phyloP scores from a whole-genome alignment of 2,888 invertebrate species.

The Rutpela maculata region DNA sequence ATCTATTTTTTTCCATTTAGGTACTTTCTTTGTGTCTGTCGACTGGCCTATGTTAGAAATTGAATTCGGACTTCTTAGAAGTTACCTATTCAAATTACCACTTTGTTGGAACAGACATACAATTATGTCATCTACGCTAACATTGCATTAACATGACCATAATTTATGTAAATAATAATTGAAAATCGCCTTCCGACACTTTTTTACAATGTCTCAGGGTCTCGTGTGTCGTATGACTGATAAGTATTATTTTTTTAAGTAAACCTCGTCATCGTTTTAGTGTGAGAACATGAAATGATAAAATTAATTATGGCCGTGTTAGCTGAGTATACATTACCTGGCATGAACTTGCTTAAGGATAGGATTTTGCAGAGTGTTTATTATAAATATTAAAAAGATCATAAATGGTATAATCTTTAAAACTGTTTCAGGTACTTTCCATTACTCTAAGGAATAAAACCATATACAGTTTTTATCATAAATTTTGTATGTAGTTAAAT shows the following conservation, averaged over 20 bases:
- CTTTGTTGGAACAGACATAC: slow-evolving; percentile 11
- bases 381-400: no score
- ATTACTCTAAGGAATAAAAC: no score
- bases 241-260: slow-evolving; percentile 18
- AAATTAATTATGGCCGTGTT: neutral
- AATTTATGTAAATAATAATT: slow-evolving; percentile 25
- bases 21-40: no score
- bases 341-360: no score
- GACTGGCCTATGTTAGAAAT: neutral
- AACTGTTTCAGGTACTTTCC: no score
- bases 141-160: slow-evolving; percentile 17
- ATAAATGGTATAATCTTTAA: no score
- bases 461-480: no score
- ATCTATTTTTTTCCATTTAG: no score
- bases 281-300: slow-evolving; percentile 29
- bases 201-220: slow-evolving; percentile 26
- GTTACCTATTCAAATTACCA: slow-evolving; percentile 11
- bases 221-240: slow-evolving; percentile 21
- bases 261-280: slow-evolving; percentile 31
- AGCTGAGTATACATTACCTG: neutral
- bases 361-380: no score
- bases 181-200: slow-evolving; percentile 28
- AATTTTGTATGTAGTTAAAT: no score
- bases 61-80: slow-evolving; percentile 17
- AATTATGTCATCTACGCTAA: slow-evolving; percentile 25